Conservation (phyloP, 2,113 vertebrate genomes). For the Dicaeum eximium region DNA sequence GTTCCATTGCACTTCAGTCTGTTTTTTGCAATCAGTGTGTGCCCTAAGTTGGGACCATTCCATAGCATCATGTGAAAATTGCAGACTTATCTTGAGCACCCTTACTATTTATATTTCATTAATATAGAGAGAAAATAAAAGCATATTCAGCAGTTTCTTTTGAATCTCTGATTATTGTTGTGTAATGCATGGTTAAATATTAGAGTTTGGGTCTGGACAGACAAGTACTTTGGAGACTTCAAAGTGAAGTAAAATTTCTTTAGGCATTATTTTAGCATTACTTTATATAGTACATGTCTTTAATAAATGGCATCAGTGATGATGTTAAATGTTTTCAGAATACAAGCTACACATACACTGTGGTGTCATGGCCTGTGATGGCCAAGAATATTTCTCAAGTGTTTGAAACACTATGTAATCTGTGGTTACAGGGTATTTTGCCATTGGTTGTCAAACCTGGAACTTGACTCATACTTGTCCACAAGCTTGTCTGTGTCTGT, state of each 20-base stretch:
- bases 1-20: neutral
- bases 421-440: neutral
- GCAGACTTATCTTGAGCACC: neutral
- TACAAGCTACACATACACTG: neutral
- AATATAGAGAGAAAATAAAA: neutral
- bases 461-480: neutral
- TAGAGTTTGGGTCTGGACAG: neutral
- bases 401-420: neutral
- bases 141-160: neutral
- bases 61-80: neutral
- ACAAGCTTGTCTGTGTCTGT: neutral
- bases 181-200: neutral
- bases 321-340: neutral
- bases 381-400: neutral
- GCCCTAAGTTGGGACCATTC: neutral
- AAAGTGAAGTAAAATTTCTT: neutral
- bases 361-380: neutral
- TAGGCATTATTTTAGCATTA: neutral
- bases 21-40: neutral
- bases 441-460: accelerated
- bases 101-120: neutral
- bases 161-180: neutral
- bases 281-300: neutral
- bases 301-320: neutral
- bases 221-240: neutral